Conservation (phyloP, 2,888 invertebrate genomes). For the Phengaris arion region DNA sequence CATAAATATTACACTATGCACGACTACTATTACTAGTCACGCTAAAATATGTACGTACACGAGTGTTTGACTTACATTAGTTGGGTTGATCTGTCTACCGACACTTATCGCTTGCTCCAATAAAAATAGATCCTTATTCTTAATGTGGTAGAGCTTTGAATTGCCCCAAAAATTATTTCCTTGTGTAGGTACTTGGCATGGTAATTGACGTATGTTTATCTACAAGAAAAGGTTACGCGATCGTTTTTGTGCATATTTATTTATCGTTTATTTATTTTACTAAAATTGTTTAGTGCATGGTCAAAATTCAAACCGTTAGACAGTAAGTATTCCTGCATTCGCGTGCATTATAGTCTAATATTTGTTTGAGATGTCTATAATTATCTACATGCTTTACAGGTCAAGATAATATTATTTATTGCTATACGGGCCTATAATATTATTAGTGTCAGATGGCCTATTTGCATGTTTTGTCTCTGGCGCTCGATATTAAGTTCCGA, state of each 20-base stretch:
- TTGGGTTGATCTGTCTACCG: slow-evolving; percentile 28
- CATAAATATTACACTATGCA: not conserved
- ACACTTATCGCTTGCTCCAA: slow-evolving; percentile 19
- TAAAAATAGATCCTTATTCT: not conserved
- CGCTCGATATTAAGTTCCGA: too few species aligned
- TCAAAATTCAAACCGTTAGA: not conserved
- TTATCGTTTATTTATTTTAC: slow-evolving; percentile 28
- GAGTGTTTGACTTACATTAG: slow-evolving; percentile 32
- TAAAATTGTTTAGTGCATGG: slow-evolving; percentile 22
- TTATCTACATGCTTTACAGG: too few species aligned
- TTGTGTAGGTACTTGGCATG: slow-evolving; percentile 23
- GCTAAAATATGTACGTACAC: slow-evolving; percentile 18
- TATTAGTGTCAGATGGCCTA: too few species aligned
- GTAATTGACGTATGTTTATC: slow-evolving; percentile 31
- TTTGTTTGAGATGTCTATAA: too few species aligned
- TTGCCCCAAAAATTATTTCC: not conserved
- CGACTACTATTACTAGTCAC: slow-evolving; percentile 11
- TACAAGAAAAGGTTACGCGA: slow-evolving; percentile 25
- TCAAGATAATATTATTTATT: too few species aligned
- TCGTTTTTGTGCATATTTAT: slow-evolving; percentile 20
- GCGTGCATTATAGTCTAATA: not conserved
- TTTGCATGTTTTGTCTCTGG: too few species aligned
- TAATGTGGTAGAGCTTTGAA: not conserved
- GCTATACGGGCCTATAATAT: too few species aligned
- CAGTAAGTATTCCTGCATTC: not conserved